Base-by-base conservation (phyloP, 2,888 invertebrate species). In the Clivina fossor region DNA sequence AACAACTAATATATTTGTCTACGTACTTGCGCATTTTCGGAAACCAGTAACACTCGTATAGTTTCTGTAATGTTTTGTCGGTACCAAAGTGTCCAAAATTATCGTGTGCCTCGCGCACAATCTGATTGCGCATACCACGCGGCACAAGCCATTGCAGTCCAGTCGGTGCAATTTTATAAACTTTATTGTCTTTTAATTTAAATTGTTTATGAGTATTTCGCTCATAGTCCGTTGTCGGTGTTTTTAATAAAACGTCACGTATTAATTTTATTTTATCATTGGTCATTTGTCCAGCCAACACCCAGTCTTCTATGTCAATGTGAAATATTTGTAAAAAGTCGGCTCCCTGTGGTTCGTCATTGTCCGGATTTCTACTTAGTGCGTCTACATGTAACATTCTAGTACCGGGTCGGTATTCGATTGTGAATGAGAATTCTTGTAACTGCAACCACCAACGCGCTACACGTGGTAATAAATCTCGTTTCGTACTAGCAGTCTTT, bases 41-140 rank as follows among this genome's bases (percentile, higher is more conserved):
- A 41, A 75, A 74, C 71, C 72, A 75, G 60, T 71, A 76, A 15
- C 64, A 59, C 30, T 65, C 63, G 2, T 60, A 51, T 8, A 73
- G 55, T 40, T 61, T 60, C 5, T 64, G 59, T 1, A 70, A 13
- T 1, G 69, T 71, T 44, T 69, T 71, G 2, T 69, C 66, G 1
- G 65, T 16, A 2, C 65, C 69, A 55, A 72, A 67, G 58, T 75
- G 71, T 3, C 71, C 71, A 8, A 66, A 57, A n/a, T 71, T 69
- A 43, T 74, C 72, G 43, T 74, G 73, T 41, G 68, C 69, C 24
- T 62, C 60, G 9, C 13, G 9, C n/a, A 13, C n/a, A 4, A 32
- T 7, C n/a, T 4, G 11, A 5, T 63, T 62, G 19, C 68, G 64
- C 19, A 71, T 62, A 46, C 67, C 64, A 58, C 59, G 60, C 2